These are phyloP conservation scores for Synanthedon andrenaeformis DNA, from an alignment of 2,888 invertebrate species.

Conservation along the genomic window DNA sequence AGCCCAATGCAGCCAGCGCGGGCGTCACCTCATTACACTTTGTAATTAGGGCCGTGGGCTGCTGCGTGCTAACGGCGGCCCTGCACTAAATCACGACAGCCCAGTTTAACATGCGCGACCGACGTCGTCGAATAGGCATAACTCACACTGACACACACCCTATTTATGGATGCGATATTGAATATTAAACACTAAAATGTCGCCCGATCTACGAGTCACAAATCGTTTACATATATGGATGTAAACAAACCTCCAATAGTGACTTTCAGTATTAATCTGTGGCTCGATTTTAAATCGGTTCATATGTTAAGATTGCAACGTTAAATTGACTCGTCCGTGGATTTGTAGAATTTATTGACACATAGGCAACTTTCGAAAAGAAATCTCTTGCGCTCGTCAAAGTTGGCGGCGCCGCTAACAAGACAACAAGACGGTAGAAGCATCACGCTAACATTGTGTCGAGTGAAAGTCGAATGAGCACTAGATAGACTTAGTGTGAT, in stretches of 20 bases:
- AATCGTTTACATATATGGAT: slow-evolving; percentile 23
- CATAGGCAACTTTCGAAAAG: slow-evolving; percentile 14
- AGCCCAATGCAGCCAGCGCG: slow-evolving; percentile 17
- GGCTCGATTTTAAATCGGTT: not conserved
- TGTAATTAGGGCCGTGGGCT: slow-evolving; percentile 62
- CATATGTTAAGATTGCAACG: not conserved
- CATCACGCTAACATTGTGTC: slow-evolving; percentile 18
- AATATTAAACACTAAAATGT: slow-evolving; percentile 44
- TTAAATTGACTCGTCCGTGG: too few species aligned
- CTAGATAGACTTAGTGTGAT: slow-evolving; percentile 50
- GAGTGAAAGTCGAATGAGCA: slow-evolving; percentile 16
- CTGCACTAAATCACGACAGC: slow-evolving; percentile 60
- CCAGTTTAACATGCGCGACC: slow-evolving; percentile 41
- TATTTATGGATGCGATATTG: slow-evolving; percentile 45
- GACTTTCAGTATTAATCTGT: slow-evolving; percentile 8
- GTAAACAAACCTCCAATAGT: slow-evolving; percentile 27
- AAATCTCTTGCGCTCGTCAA: slow-evolving; percentile 20
- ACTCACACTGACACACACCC: slow-evolving; percentile 35
- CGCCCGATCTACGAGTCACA: slow-evolving; percentile 19
- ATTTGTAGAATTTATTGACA: not conserved
- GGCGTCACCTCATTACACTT: slow-evolving; percentile 56
- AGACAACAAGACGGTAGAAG: slow-evolving; percentile 37
- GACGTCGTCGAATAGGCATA: slow-evolving; percentile 35
- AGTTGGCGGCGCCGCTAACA: slow-evolving; percentile 30
- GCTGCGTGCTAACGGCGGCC: slow-evolving; percentile 34